Conservation (phyloP, 2,113 vertebrate genomes). For the Odontesthes bonariensis region DNA sequence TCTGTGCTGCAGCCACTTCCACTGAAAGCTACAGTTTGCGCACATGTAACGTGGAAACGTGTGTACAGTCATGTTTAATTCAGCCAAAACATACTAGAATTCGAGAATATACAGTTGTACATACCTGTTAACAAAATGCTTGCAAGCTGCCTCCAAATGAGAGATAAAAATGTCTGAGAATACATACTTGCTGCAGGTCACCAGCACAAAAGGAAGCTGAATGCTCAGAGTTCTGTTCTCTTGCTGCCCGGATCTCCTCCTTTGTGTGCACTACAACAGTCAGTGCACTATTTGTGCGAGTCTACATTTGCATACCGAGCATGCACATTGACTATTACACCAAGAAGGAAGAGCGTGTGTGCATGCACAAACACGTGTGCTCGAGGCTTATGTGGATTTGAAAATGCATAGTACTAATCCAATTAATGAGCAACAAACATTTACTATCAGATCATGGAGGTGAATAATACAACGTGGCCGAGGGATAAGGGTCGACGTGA, state of each 20-base stretch:
- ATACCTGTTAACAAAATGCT: conserved; percentile 54
- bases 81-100: background rate
- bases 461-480: conserved; percentile 30
- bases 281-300: conserved; percentile 6
- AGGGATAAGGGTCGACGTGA: conserved; percentile 5
- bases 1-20: background rate
- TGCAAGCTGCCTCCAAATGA: conserved; percentile 18
- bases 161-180: conserved; percentile 8
- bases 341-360: conserved; percentile 9
- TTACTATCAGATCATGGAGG: conserved; percentile 23
- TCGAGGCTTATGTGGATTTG: conserved; percentile 54
- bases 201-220: conserved; percentile 16
- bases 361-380: conserved; percentile 22
- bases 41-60: background rate
- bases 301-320: conserved; percentile 40
- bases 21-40: background rate
- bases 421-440: conserved; percentile 56
- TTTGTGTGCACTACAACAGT: conserved; percentile 19
- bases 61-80: background rate
- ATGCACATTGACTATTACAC: conserved; percentile 19
- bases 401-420: conserved; percentile 64
- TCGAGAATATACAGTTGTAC: conserved; percentile 26
- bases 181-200: conserved; percentile 17
- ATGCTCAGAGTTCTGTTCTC: conserved; percentile 11
- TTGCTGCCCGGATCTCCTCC: conserved; percentile 14